These are phyloP conservation scores for Ibidorhyncha struthersii DNA, from an alignment of 2,113 vertebrate genomes.

Conservation along the genomic window DNA sequence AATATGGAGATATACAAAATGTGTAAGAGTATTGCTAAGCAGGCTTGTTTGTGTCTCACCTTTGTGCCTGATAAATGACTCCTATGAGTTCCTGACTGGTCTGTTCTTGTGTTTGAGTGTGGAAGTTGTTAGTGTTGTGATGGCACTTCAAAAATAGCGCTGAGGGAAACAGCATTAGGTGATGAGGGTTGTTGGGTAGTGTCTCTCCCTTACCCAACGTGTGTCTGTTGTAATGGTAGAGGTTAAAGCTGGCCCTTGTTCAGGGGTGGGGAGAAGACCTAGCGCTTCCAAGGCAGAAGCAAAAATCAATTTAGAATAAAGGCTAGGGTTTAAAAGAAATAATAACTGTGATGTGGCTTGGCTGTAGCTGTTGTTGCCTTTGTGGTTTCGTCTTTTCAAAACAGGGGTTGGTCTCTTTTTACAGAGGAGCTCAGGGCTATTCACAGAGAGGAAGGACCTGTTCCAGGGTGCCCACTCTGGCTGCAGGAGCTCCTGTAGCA, in stretches of 20 bases:
- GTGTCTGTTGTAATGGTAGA: fast-evolving
- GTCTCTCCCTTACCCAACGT: neutral
- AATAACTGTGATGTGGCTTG: neutral
- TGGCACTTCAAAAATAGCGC: neutral
- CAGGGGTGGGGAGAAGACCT: neutral
- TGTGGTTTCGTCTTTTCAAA: neutral
- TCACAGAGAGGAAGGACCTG: neutral
- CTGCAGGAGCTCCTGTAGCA: fast-evolving
- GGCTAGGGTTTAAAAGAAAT: neutral
- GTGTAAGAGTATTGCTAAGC: fast-evolving
- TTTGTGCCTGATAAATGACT: neutral
- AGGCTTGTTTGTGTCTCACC: neutral
- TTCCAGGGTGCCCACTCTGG: fast-evolving
- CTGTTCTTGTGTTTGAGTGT: neutral
- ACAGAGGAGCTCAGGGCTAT: neutral
- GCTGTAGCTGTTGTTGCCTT: neutral
- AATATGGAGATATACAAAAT: neutral
- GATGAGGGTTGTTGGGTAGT: neutral
- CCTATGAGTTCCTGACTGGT: fast-evolving
- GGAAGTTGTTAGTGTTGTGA: neutral
- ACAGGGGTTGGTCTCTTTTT: neutral
- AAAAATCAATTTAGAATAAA: neutral
- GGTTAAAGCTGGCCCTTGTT: neutral
- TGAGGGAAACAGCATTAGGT: neutral
- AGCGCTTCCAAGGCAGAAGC: neutral